These are phyloP conservation scores for Hetaerina americana DNA, from an alignment of 1,140 invertebrate genomes.

Conservation along the genomic window DNA sequence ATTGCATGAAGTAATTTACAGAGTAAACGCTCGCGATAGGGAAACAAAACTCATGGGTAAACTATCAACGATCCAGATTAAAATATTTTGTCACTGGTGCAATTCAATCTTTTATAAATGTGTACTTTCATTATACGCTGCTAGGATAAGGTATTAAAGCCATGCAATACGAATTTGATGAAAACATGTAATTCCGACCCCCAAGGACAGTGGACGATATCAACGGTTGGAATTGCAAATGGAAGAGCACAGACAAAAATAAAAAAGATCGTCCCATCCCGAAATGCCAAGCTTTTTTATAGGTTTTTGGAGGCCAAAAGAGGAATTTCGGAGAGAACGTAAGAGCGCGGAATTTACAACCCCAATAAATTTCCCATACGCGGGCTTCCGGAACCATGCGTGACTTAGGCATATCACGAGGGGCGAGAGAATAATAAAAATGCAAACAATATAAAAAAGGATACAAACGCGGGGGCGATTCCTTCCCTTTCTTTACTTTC, in stretches of 20 bases:
- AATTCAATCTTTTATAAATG: too few relatives aligned
- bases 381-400: neutral
- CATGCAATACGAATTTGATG: too few relatives aligned
- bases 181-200: too few relatives aligned
- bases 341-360: neutral
- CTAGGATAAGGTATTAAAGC: too few relatives aligned
- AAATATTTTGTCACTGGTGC: too few relatives aligned
- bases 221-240: neutral
- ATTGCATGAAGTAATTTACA: too few relatives aligned
- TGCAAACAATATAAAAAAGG: neutral
- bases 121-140: too few relatives aligned
- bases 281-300: neutral
- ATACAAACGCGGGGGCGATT: neutral
- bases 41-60: too few relatives aligned
- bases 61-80: too few relatives aligned
- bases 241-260: too few relatives aligned
- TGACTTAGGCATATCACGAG: neutral
- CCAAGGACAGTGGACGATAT: neutral
- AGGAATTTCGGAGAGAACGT: neutral
- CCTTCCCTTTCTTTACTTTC: neutral
- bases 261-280: neutral
- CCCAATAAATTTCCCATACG: neutral
- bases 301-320: neutral
- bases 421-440: neutral
- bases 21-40: too few relatives aligned